phyloP scores from a whole-genome alignment of 1,140 invertebrate species.

The Heliothis subflexa region DNA sequence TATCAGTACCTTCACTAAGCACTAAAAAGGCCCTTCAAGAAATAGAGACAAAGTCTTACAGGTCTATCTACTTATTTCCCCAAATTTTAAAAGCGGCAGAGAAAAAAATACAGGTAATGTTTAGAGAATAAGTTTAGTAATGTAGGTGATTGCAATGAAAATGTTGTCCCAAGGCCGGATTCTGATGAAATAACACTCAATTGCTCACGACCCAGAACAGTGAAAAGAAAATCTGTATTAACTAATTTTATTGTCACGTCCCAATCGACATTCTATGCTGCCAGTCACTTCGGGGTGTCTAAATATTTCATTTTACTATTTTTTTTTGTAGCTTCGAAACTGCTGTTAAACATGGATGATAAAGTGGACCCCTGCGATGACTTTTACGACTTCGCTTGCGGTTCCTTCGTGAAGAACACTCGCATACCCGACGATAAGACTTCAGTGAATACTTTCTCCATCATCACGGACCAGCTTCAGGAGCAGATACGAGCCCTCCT shows the following conservation, averaged over 20 bases:
- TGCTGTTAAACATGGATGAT: conserved; percentile 91
- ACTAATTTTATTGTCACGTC: background rate
- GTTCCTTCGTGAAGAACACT: conserved; percentile 90
- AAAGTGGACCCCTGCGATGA: conserved; percentile 95
- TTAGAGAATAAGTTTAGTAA: too few species aligned
- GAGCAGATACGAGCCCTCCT: conserved; percentile 92
- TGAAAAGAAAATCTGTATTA: background rate
- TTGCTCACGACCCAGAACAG: background rate
- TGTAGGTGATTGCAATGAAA: background rate
- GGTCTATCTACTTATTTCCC: background rate
- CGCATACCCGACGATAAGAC: conserved; percentile 94
- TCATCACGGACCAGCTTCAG: conserved; percentile 92
- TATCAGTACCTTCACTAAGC: background rate
- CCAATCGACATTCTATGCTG: too few species aligned
- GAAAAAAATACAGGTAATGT: too few species aligned
- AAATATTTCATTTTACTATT: background rate
- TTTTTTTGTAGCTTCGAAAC: conserved; percentile 87
- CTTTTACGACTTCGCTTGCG: conserved; percentile 95
- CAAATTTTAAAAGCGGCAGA: too few species aligned
- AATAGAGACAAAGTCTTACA: too few species aligned
- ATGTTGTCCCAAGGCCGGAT: background rate
- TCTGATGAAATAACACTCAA: background rate
- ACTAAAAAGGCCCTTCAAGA: too few species aligned
- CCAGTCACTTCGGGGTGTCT: too few species aligned
- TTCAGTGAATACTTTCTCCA: conserved; percentile 92